Evolutionary conservation across 2,113 vertebrate species (phyloP).

Genomic region (Tachysurus fulvidraco): DNA sequence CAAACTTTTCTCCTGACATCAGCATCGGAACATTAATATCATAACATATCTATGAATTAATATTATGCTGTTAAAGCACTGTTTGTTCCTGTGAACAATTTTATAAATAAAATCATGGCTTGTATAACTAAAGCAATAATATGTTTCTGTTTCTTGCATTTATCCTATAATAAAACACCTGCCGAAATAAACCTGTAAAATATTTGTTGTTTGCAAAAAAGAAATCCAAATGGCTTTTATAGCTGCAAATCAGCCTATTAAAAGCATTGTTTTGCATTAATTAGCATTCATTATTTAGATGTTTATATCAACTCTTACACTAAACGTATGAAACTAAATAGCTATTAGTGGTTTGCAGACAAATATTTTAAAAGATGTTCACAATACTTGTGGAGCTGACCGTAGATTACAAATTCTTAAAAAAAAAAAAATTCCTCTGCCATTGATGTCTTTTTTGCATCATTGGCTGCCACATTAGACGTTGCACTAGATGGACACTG

Average conservation of each 20-base stretch:
- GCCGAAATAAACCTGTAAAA: background rate
- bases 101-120: background rate
- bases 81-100: background rate
- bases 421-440: background rate
- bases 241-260: background rate
- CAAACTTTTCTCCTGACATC: background rate
- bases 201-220: background rate
- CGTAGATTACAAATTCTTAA: background rate
- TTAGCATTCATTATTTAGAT: no score
- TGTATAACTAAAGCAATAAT: background rate
- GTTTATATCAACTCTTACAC: background rate
- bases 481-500: background rate
- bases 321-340: background rate
- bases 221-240: background rate
- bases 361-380: background rate
- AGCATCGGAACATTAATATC: background rate
- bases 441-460: no score
- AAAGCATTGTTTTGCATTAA: no score
- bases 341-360: background rate
- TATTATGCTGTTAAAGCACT: background rate
- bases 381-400: background rate
- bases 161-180: constrained; percentile 42
- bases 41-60: constrained; percentile 19
- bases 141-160: constrained; percentile 27
- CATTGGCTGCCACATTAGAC: no score